Percentiles rank a stretch among this genome's conserved stretches.
These are phyloP conservation scores for Drosophila infuscata DNA, from an alignment of 2,888 invertebrate genomes.

Conservation along the genomic window DNA sequence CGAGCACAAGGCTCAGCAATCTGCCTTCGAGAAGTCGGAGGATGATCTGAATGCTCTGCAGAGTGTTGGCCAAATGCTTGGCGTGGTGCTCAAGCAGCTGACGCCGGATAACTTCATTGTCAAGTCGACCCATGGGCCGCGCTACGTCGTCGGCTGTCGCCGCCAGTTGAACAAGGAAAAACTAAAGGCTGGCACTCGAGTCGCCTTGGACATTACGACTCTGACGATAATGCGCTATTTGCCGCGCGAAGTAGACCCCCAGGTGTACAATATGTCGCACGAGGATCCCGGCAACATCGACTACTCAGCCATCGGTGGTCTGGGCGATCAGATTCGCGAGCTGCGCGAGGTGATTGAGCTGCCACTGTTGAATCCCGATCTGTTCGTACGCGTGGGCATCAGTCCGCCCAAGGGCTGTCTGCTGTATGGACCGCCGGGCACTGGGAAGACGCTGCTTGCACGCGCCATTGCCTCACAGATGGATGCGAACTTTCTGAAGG, in stretches of 20 bases:
- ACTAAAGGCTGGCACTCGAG: constrained; percentile 97
- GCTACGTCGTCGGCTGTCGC: constrained; percentile 99
- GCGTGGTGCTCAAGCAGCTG: constrained; percentile 98
- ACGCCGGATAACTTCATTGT: constrained; percentile 99
- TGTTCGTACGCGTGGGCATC: constrained; percentile 98
- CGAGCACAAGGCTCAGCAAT: constrained; percentile 95
- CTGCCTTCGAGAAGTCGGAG: constrained; percentile 99
- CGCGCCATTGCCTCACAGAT: constrained; percentile 99
- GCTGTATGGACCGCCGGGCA: constrained; percentile 88
- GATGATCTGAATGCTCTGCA: constrained; percentile 99
- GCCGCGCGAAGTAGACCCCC: constrained; percentile 98
- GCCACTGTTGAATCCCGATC: constrained; percentile 97
- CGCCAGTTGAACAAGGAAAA: constrained; percentile 97
- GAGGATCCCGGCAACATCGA: constrained; percentile 99
- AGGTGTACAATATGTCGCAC: constrained; percentile 99
- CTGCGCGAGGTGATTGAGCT: constrained; percentile 98
- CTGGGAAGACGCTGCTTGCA: constrained; percentile 94
- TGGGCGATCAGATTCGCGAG: constrained; percentile 98
- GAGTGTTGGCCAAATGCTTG: constrained; percentile 99
- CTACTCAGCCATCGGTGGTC: constrained; percentile 97
- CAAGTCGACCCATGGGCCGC: constrained; percentile 99
- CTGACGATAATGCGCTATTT: constrained; percentile 99
- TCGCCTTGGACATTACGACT: constrained; percentile 99
- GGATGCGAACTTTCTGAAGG: constrained; percentile 99
- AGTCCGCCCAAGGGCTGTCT: constrained; percentile 99